phyloP scores from a whole-genome alignment of 2,797 vertebrate species.

The Trachurus trachurus region DNA sequence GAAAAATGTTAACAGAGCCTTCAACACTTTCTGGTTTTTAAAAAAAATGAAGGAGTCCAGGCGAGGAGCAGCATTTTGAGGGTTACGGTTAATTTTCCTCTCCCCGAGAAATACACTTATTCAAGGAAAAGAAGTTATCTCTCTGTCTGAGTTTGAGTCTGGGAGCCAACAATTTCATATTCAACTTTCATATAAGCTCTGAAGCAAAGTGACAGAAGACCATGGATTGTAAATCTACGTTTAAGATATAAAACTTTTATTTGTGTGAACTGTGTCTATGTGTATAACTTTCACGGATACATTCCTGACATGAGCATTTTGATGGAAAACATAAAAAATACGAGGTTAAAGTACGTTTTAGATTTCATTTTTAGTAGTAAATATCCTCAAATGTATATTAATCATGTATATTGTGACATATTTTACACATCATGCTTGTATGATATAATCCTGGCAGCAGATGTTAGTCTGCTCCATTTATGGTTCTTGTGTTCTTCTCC shows the following conservation, averaged over 20 bases:
- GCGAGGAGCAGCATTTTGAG: conserved; percentile 20
- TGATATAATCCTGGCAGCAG: conserved; percentile 50
- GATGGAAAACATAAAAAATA: background rate
- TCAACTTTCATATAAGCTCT: background rate
- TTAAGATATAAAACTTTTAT: background rate
- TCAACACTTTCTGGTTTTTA: conserved; percentile 53
- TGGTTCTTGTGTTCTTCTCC: conserved; percentile 19
- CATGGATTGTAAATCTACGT: background rate
- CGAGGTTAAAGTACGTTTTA: background rate
- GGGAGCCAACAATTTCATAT: conserved; percentile 10
- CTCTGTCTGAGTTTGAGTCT: background rate
- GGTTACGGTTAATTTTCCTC: conserved; percentile 50
- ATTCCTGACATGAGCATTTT: background rate
- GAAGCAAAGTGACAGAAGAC: conserved; percentile 18
- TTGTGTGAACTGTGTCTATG: background rate
- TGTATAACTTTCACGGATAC: background rate
- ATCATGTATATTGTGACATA: conserved; percentile 25
- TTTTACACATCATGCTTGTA: conserved; percentile 20
- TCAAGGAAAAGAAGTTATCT: conserved; percentile 56
- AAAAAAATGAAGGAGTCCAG: conserved; percentile 20
- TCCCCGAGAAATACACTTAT: conserved; percentile 21
- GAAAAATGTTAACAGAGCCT: conserved; percentile 66
- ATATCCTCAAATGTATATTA: conserved; percentile 26
- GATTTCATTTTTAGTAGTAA: conserved; percentile 10
- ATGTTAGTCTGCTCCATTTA: conserved; percentile 14